phyloP scores from a whole-genome alignment of 2,888 invertebrate genomes.

The Cryptocephalus moraei region DNA sequence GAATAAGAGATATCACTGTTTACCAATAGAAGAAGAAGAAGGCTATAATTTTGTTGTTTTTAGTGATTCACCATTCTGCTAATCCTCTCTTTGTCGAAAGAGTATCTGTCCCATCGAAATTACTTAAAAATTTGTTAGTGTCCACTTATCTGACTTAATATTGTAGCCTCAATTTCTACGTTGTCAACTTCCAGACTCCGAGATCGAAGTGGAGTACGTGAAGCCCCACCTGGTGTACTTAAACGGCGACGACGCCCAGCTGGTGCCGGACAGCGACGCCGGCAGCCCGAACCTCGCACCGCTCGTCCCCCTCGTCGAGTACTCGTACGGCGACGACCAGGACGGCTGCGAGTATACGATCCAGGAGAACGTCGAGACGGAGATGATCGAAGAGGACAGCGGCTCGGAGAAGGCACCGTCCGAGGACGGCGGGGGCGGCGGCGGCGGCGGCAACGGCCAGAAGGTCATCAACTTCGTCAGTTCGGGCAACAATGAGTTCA shows the following conservation, averaged over 20 bases:
- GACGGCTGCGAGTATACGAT: conserved; percentile 1
- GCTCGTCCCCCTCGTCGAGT: conserved; percentile 11
- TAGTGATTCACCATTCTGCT: too few relatives aligned
- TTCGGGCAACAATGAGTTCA: not conserved
- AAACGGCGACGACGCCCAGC: not conserved
- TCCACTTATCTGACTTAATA: too few relatives aligned
- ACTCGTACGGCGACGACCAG: conserved; percentile 8
- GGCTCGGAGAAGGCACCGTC: too few relatives aligned
- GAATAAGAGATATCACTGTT: too few relatives aligned
- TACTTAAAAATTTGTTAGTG: too few relatives aligned
- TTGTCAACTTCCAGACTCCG: not conserved
- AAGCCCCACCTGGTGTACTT: conserved; percentile 2
- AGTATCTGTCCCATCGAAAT: too few relatives aligned
- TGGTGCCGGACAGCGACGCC: not conserved
- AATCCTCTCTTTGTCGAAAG: too few relatives aligned
- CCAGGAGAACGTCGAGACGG: not conserved
- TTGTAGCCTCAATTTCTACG: too few relatives aligned
- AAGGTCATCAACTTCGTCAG: too few relatives aligned
- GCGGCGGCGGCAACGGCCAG: too few relatives aligned
- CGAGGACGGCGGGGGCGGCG: not conserved
- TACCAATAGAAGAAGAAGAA: too few relatives aligned
- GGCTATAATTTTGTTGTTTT: too few relatives aligned
- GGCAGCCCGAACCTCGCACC: conserved; percentile 7
- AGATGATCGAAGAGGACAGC: not conserved
- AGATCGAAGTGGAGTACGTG: not conserved